phyloP scores from a whole-genome alignment of 2,888 invertebrate genomes.

The Coenonympha glycerion region DNA sequence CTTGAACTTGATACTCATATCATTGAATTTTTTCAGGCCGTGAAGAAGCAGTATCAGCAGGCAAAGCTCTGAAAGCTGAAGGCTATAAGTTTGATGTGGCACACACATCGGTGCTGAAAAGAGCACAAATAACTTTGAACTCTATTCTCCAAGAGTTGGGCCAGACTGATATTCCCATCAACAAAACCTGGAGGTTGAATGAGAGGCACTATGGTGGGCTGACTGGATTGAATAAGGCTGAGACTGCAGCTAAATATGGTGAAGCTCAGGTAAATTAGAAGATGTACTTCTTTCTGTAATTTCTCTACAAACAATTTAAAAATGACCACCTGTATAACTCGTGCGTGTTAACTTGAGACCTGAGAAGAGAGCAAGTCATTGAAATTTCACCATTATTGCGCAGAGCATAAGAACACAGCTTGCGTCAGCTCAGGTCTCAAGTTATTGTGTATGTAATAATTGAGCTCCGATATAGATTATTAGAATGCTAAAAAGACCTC shows the following conservation, averaged over 20 bases:
- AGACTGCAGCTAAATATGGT: conserved; percentile 89
- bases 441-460: too few species aligned
- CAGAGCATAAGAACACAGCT: too few species aligned
- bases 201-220: conserved; percentile 92
- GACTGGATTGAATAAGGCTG: conserved; percentile 89
- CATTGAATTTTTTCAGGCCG: conserved; percentile 76
- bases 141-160: conserved; percentile 80
- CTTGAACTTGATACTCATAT: not conserved
- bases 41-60: conserved; percentile 81
- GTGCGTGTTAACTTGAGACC: too few species aligned
- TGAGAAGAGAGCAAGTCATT: too few species aligned
- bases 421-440: too few species aligned
- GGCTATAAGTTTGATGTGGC: conserved; percentile 85
- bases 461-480: not conserved
- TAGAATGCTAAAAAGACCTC: not conserved
- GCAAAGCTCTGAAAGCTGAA: conserved; percentile 82
- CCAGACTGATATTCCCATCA: conserved; percentile 80
- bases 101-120: conserved; percentile 85
- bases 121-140: conserved; percentile 84
- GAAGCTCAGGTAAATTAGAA: conserved; percentile 80
- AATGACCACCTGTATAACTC: too few species aligned
- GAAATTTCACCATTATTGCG: too few species aligned
- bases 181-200: conserved; percentile 88
- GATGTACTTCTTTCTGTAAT: too few species aligned
- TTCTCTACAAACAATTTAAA: too few species aligned